Conservation (phyloP, 2,888 invertebrate species). For the Temnothorax unifasciatus region DNA sequence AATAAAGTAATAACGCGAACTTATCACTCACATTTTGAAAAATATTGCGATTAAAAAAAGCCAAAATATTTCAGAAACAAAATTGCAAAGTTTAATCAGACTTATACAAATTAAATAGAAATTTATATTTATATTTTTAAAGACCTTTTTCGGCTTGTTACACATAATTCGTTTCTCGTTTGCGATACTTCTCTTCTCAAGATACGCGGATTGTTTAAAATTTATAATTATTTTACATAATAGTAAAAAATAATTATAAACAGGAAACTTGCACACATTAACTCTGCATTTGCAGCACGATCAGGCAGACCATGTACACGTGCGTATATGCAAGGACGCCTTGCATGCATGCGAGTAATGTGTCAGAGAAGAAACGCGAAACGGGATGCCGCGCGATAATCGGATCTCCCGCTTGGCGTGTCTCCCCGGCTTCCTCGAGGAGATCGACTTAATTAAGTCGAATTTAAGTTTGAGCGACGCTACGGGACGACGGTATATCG, state of each 20-base stretch:
- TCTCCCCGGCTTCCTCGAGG: neutral
- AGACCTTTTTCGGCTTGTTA: neutral
- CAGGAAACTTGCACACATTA: neutral
- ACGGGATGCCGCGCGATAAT: conserved; percentile 11
- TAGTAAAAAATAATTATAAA: neutral
- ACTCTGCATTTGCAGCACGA: neutral
- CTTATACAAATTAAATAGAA: neutral
- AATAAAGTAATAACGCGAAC: neutral
- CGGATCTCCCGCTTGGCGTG: conserved; percentile 29
- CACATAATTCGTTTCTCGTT: neutral
- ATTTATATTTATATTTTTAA: neutral
- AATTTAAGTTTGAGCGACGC: conserved; percentile 26
- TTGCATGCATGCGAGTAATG: neutral
- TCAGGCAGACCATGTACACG: neutral
- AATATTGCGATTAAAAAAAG: neutral
- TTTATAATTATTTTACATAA: neutral
- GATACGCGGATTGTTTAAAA: neutral
- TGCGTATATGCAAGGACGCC: neutral
- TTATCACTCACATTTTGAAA: neutral
- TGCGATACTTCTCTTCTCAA: neutral
- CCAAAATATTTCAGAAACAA: neutral
- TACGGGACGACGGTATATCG: conserved; percentile 6
- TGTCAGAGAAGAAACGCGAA: conserved; percentile 8
- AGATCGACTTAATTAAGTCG: conserved; percentile 48
- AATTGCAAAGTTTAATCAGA: neutral